Conservation (phyloP, 2,888 invertebrate genomes). For the Sepiola atlantica region DNA sequence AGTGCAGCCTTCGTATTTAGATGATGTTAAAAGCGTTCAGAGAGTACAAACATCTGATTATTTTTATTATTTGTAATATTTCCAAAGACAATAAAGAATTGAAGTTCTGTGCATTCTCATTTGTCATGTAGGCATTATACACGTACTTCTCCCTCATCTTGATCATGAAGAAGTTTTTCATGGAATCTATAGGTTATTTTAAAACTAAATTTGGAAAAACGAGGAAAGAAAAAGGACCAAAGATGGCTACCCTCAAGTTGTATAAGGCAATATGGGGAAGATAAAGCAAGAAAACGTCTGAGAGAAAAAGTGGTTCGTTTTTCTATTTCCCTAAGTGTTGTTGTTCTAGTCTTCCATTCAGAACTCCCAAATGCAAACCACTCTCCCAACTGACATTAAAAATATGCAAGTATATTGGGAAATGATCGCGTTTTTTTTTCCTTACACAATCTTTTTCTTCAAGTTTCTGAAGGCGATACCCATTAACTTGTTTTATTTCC, state of each 20-base stretch:
- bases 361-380: not conserved
- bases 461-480: not conserved
- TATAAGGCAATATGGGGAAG: not conserved
- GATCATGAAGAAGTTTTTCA: not conserved
- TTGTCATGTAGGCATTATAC: not conserved
- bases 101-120: not conserved
- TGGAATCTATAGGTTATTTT: not conserved
- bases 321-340: not conserved
- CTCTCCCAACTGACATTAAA: not conserved
- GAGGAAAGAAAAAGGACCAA: not conserved
- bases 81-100: not conserved
- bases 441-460: no score
- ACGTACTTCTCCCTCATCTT: not conserved
- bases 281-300: not conserved
- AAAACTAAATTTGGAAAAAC: not conserved
- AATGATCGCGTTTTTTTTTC: not conserved
- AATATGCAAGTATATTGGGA: not conserved
- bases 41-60: not conserved
- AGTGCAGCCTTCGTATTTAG: no score
- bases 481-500: not conserved
- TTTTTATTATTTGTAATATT: not conserved
- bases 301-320: not conserved
- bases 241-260: not conserved
- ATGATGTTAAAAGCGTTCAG: not conserved
- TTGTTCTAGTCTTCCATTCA: not conserved